A percentile compares a stretch with the other conserved stretches of the same genome.
Evolutionary conservation across 2,797 vertebrate species (phyloP).

Genomic region (Rhinatrema bivittatum): DNA sequence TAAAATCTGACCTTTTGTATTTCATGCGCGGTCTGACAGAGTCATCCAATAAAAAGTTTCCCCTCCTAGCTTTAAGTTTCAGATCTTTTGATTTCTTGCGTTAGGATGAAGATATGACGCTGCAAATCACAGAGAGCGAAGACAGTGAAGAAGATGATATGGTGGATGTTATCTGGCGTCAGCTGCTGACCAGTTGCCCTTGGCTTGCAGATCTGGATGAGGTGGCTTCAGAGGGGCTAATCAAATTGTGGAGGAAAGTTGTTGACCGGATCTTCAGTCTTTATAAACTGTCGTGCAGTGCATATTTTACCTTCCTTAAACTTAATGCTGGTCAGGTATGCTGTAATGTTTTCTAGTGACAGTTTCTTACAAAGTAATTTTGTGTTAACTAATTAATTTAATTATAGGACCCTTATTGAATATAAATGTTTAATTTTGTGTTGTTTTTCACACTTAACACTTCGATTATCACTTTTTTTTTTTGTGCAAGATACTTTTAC

Average conservation of each 20-base stretch:
- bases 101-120: conserved; percentile 94
- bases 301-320: conserved; percentile 96
- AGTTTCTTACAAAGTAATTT: no score
- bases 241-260: conserved; percentile 88
- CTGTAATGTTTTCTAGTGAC: neutral
- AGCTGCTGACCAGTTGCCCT: conserved; percentile 80
- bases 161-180: conserved; percentile 93
- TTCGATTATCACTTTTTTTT: no score
- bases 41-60: no score
- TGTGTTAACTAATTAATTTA: no score
- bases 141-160: conserved; percentile 89
- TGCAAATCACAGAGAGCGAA: conserved; percentile 83
- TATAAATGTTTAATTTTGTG: no score
- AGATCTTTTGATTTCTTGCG: no score
- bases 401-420: no score
- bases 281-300: conserved; percentile 89
- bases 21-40: no score
- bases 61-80: no score
- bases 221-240: conserved; percentile 80
- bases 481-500: no score
- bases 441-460: no score
- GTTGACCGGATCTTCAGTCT: conserved; percentile 94
- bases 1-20: no score
- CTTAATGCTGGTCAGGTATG: conserved; percentile 90
- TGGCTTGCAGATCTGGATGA: conserved; percentile 88